Percentiles rank a stretch among this genome's conserved stretches.
Evolutionary conservation across 2,113 vertebrate genomes (phyloP).

Genomic region (Ovis aries): ARS-UI_Ramb_v3.0 NC_056076.1:60595501-60596000

Average conservation of each 20-base stretch:
- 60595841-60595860: neutral
- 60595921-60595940: neutral
- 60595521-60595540: neutral
- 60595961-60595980: neutral
- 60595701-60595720: neutral
- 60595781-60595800: neutral
- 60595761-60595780: neutral
- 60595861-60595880: neutral
- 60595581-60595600: neutral
- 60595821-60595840: neutral
- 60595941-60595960: neutral
- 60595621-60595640: neutral
- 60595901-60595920: neutral
- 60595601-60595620: neutral
- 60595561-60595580: neutral
- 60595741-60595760: neutral
- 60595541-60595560: neutral
- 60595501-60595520: neutral
- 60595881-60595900: neutral
- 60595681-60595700: neutral
- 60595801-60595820: neutral
- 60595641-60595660: neutral
- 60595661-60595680: neutral
- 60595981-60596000: neutral
- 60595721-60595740: neutral